Percentiles rank a stretch among this genome's conserved stretches.
Conservation (phyloP, 2,113 vertebrate genomes). For the Excalfactoria chinensis region DNA sequence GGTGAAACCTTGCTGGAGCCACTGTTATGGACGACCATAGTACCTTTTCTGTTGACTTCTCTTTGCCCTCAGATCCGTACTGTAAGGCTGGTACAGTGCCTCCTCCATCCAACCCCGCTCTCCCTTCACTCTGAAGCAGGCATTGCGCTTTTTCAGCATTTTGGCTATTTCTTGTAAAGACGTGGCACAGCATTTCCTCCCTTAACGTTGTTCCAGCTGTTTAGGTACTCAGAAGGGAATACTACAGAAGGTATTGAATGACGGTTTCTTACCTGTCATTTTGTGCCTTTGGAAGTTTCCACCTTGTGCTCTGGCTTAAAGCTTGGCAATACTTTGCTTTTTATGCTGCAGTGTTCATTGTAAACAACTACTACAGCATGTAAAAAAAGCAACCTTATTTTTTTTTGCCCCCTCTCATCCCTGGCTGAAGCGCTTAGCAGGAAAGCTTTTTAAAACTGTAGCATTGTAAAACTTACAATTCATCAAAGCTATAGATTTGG, state of each 20-base stretch:
- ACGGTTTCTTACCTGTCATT: not conserved
- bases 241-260: not conserved
- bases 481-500: not conserved
- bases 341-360: not conserved
- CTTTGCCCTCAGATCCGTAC: not conserved
- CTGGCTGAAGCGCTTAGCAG: constrained; percentile 48
- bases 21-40: not conserved
- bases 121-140: not conserved
- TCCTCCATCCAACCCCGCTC: constrained; percentile 19
- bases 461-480: constrained; percentile 23
- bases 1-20: not conserved
- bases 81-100: constrained; percentile 48
- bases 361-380: constrained; percentile 2
- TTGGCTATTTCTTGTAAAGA: not conserved
- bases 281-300: constrained; percentile 29
- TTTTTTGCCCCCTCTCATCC: not conserved
- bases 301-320: not conserved
- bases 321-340: constrained; percentile 22
- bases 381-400: not conserved
- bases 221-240: not conserved
- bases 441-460: constrained; percentile 48
- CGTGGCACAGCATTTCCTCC: not conserved
- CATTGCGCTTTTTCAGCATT: not conserved
- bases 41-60: not conserved
- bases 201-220: not conserved